Conservation (phyloP, 23 tunicate genomes). For the Corella eumyota region DNA sequence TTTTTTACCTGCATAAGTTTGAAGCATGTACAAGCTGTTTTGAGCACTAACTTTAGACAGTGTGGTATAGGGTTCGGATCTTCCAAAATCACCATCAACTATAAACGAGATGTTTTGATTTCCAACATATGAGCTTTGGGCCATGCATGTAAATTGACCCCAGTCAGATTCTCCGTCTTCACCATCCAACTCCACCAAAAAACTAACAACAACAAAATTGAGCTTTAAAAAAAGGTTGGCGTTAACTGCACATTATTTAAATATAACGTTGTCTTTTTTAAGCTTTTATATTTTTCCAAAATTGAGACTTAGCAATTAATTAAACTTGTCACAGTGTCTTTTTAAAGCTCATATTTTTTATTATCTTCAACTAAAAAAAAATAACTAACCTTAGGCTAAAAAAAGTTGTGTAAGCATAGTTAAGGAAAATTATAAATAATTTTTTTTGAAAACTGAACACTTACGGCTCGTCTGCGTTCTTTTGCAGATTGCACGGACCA, state of each 20-base stretch:
- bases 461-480: not conserved
- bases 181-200: not conserved
- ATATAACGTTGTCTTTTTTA: too few relatives aligned
- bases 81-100: slow-evolving; percentile 39
- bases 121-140: slow-evolving; percentile 32
- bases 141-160: slow-evolving; percentile 23
- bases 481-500: not conserved
- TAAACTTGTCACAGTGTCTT: too few relatives aligned
- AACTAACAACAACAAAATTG: not conserved
- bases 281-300: too few relatives aligned
- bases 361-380: too few relatives aligned
- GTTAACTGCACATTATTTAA: too few relatives aligned
- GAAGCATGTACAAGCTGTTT: slow-evolving; percentile 59
- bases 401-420: too few relatives aligned
- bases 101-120: slow-evolving; percentile 59
- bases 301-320: too few relatives aligned
- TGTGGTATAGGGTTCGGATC: slow-evolving; percentile 8
- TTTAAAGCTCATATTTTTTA: too few relatives aligned
- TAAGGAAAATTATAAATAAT: not conserved
- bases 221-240: too few relatives aligned
- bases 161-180: slow-evolving; percentile 7
- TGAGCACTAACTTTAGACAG: slow-evolving; percentile 20
- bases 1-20: slow-evolving; percentile 86
- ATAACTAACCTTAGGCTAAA: too few relatives aligned
- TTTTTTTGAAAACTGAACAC: not conserved